Evolutionary conservation across 2,888 invertebrate genomes (phyloP), one percentile per base, ranked within the genome.

Genomic region (Pandemis cinnamomeana): DNA sequence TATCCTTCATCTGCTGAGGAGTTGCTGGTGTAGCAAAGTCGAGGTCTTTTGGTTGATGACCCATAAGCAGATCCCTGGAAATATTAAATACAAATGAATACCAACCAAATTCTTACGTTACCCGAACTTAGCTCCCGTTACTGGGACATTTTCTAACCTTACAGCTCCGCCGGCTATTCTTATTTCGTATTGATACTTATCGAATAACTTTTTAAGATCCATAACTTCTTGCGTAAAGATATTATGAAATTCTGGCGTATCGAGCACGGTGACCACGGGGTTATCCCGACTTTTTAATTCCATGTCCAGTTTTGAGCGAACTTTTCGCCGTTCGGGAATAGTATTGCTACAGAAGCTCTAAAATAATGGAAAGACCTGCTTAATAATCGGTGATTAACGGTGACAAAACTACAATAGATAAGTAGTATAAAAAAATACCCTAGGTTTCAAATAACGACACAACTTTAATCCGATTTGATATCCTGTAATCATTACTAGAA

Each of bases 21-120:
- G 99, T 99, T 8, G 99, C 99, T 15, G 97, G 97, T 7, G 99
- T 99, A 0, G 99, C 99, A 94, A 99, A 99, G 92, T 99, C 99
- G 67, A 99, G 92, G 91, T 99, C 99, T 84, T 97, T 97, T 0
- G 99, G 99, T 79, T 93, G 91, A 68, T 95, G 95, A 5, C 96
- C 95, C 95, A 97, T 95, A n/a, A 98, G 87, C 46, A 98, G 93
- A 89, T 98, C 98, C 78, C 98, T 95, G 79, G 1, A 87, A 85
- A 42, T 48, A 7, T 61, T 42, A 44, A 60, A 55, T 5, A 15
- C 2, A 53, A 53, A 53, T n/a, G 5, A n/a, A 7, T 20, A 6
- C 3, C 4, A 6, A 15, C 15, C 27, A 36, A 36, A 8, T 55
- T 55, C 7, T 55, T 55, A 8, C 2, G 8, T 2, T 55, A 1